Base-by-base conservation (phyloP, 2,888 invertebrate genomes). In the Campoplex nolae region DNA sequence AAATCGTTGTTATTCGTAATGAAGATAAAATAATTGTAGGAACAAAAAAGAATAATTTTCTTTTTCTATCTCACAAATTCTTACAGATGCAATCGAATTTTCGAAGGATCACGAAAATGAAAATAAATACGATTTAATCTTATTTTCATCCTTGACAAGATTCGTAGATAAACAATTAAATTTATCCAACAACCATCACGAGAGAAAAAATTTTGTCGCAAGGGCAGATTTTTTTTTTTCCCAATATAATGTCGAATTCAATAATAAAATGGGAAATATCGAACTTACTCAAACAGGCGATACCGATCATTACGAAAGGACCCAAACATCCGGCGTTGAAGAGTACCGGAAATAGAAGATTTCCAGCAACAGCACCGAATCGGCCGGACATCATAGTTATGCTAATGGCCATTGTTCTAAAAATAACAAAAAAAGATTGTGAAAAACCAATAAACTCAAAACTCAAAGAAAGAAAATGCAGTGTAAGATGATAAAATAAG, bases 341-440 rank as follows among this genome's bases (percentile, higher is more conserved):
- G 73, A 97, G 95, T 38, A 96, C 95, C 0, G 97, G 97, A 91
- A 97, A 97, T 3, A 96, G 92, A 70, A 97, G 94, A 88, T 97
- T 97, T 6, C 97, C 97, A 3, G 96, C 93, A 62, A 97, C 95
- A 8, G 97, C 97, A 8, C 97, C 97, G 18, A 96, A 90, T 58
- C 97, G 95, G 1, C 97, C 97, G 74, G 95, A 95, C 97, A 97
- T 97, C 95, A 97, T 95, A 54, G 96, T 96, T 6, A 96, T 95
- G 0, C 97, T 96, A 89, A 97, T 95, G 0, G 97, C 96, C 96
- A 97, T 96, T 1, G 97, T 97, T 92, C 97, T 97, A 92, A 2
- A 84, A 85, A 84, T 73, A 81, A 51, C 23, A 32, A 32, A 1
- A 70, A 54, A 32, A 18, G 16, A 74, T 7, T 16, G 16, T 62